Base-by-base conservation (phyloP, 2,888 invertebrate species). In the Zaprionus obscuricornis region DNA sequence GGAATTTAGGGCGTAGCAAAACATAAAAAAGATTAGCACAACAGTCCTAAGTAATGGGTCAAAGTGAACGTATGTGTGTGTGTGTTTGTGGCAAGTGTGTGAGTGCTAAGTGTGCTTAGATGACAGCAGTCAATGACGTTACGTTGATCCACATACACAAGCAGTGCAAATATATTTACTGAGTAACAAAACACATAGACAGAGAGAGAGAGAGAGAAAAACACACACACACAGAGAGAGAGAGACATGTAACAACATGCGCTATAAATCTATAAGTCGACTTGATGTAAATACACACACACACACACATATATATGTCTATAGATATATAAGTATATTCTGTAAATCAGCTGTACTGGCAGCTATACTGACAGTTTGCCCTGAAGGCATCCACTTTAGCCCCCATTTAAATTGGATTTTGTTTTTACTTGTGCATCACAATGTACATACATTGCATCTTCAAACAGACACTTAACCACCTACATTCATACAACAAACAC, bases 21-120 rank as follows among this genome's bases (percentile, higher is more conserved):
- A 24, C 65, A 75, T 79, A 76, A 56, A 71, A 71, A 63, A 79
- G 83, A 83, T 78, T 75, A 79, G 68, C 76, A 45, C 68, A n/a
- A n/a, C n/a, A 49, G 56, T 55, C 59, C 47, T 46, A 20, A 52
- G 51, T 66, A 76, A 64, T 71, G 78, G 76, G 82, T 82, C 85
- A 71, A 51, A 68, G 67, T 59, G 42, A 37, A 46, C 49, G 52
- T 55, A 42, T 55, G 36, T 34, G 3, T 33, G 24, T 42, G 24
- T 52, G 22, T 42, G n/a, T 26, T 0, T 29, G 11, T 26, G 5
- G 11, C 56, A 20, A 45, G 13, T 7, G 40, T 31, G 55, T 52
- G 34, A 10, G 49, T 14, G 33, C 17, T 24, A 29, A 51, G 43
- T 56, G 24, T 43, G 33, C 31, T 39, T 20, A 6, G 27, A 47